Evolutionary conservation across 1,140 invertebrate species (phyloP).

Genomic region (Stenopsyche tienmushanensis): DNA sequence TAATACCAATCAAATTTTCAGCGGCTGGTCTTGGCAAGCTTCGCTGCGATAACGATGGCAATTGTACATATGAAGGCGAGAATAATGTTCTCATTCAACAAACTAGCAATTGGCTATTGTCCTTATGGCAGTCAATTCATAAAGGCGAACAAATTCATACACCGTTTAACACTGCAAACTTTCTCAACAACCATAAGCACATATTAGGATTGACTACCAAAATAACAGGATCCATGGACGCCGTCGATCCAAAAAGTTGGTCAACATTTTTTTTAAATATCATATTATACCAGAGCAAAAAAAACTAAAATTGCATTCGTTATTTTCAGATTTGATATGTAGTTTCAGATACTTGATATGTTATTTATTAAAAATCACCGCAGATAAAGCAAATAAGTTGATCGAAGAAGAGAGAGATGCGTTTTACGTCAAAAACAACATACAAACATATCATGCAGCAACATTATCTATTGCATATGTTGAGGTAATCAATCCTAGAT

Average conservation of each 20-base stretch:
- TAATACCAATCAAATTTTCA: slow-evolving; percentile 40
- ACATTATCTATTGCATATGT: slow-evolving; percentile 68
- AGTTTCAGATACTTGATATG: slow-evolving; percentile 75
- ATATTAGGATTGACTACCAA: slow-evolving; percentile 51
- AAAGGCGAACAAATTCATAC: slow-evolving; percentile 52
- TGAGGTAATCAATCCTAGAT: slow-evolving; percentile 56
- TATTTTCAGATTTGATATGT: slow-evolving; percentile 60
- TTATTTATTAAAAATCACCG: slow-evolving; percentile 67
- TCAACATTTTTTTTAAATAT: slow-evolving; percentile 3
- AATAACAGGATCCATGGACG: slow-evolving; percentile 53
- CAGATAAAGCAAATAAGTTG: slow-evolving; percentile 56
- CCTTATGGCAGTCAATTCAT: slow-evolving; percentile 54
- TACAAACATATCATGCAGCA: slow-evolving; percentile 71
- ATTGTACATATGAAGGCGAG: slow-evolving; percentile 87
- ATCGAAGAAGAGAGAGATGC: slow-evolving; percentile 57
- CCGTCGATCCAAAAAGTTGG: slow-evolving; percentile 62
- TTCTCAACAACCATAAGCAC: slow-evolving; percentile 56
- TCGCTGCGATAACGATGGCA: slow-evolving; percentile 81
- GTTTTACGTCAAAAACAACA: slow-evolving; percentile 70
- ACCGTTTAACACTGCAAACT: slow-evolving; percentile 65
- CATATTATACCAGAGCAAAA: background rate
- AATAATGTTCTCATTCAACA: slow-evolving; percentile 87
- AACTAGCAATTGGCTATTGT: slow-evolving; percentile 75
- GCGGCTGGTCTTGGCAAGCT: slow-evolving; percentile 72
- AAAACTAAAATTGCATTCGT: background rate